These are phyloP conservation scores for Caradrina clavipalpis DNA, from an alignment of 2,888 invertebrate genomes.

Conservation along the genomic window DNA sequence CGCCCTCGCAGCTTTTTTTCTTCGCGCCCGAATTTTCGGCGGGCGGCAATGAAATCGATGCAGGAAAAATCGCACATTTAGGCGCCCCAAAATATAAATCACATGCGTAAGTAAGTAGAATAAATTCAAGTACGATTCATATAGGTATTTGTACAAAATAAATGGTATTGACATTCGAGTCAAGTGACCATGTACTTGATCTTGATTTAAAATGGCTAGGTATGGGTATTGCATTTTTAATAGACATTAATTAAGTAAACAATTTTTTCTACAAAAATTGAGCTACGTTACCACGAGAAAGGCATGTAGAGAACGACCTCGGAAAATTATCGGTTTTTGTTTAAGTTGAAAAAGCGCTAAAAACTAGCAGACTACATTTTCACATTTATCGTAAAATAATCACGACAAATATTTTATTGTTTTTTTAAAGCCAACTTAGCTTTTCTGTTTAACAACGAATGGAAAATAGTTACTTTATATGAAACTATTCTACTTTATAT, in stretches of 20 bases:
- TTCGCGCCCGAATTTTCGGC: slow-evolving; percentile 16
- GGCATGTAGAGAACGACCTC: too few species aligned
- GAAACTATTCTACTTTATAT: too few species aligned
- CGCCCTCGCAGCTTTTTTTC: background rate
- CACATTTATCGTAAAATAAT: too few species aligned
- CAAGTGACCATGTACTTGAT: slow-evolving; percentile 30
- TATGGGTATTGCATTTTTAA: slow-evolving; percentile 14
- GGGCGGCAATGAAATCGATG: slow-evolving; percentile 5
- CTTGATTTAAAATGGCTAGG: slow-evolving; percentile 19
- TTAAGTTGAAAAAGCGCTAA: too few species aligned
- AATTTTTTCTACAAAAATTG: slow-evolving; percentile 5
- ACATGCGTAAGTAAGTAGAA: slow-evolving; percentile 26
- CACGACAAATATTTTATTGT: too few species aligned
- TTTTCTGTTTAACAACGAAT: too few species aligned
- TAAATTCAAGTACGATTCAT: slow-evolving; percentile 16
- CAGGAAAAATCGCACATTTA: slow-evolving; percentile 43
- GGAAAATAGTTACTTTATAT: too few species aligned
- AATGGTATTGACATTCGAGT: slow-evolving; percentile 30
- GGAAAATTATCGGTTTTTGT: too few species aligned
- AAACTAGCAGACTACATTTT: too few species aligned
- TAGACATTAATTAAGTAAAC: background rate
- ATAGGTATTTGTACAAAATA: slow-evolving; percentile 26
- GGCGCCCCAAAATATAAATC: slow-evolving; percentile 46
- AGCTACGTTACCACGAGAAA: background rate
- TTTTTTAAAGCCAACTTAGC: too few species aligned